phyloP scores from a whole-genome alignment of 2,113 vertebrate species.

The Barnardius zonarius region DNA sequence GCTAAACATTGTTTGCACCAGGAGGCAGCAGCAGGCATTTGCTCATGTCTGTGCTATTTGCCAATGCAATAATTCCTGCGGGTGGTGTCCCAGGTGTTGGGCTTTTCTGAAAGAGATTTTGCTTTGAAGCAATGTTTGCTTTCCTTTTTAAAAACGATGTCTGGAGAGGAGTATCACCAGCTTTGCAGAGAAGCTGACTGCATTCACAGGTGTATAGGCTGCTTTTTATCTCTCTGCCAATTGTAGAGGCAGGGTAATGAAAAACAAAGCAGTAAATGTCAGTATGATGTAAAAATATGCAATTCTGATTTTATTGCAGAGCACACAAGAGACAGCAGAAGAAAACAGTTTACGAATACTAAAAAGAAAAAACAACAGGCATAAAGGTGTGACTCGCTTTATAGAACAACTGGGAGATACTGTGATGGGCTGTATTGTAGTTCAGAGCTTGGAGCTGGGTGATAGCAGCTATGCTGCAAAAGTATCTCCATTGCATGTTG shows the following conservation, averaged over 20 bases:
- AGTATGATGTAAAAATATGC: neutral
- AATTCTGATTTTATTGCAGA: slow-evolving; percentile 26
- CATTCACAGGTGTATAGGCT: neutral
- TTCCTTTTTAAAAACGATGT: neutral
- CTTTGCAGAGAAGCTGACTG: neutral
- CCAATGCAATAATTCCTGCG: neutral
- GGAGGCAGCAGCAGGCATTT: neutral
- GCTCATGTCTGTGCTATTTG: neutral
- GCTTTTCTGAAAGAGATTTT: neutral
- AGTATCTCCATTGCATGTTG: neutral
- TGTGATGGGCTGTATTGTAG: neutral
- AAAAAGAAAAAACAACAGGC: slow-evolving; percentile 36
- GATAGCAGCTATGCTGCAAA: neutral
- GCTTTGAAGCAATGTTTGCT: neutral
- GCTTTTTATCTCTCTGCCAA: neutral
- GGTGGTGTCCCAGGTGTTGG: neutral
- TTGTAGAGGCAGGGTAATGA: neutral
- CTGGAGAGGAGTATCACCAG: neutral
- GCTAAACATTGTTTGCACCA: neutral
- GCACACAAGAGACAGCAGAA: slow-evolving; percentile 9
- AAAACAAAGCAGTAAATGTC: neutral
- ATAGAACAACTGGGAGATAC: neutral
- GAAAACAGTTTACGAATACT: slow-evolving; percentile 10
- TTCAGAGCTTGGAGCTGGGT: neutral
- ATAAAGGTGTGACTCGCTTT: slow-evolving; percentile 35